Percentiles rank a stretch among this genome's conserved stretches.
Evolutionary conservation across 2,113 vertebrate species (phyloP).

Genomic region (Ia io): DNA sequence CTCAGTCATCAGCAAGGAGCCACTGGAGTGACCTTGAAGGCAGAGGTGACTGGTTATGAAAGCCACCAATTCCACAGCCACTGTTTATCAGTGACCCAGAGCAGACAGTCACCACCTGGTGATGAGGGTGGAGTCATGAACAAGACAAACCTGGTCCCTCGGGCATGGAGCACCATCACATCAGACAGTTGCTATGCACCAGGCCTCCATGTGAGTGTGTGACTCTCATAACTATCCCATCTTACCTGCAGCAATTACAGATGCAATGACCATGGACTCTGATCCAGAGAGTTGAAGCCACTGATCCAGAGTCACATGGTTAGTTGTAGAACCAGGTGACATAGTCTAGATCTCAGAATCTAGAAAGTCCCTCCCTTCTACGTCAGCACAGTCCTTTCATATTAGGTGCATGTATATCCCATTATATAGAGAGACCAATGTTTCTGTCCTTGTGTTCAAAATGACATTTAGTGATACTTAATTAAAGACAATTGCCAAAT

Average conservation of each 20-base stretch:
- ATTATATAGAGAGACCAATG: background rate
- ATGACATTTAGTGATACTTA: background rate
- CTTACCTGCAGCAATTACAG: background rate
- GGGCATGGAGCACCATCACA: background rate
- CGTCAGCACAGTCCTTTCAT: background rate
- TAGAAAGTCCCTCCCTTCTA: background rate
- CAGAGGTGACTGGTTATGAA: no score
- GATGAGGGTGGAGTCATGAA: background rate
- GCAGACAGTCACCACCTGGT: background rate
- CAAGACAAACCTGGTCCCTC: background rate
- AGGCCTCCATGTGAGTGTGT: background rate
- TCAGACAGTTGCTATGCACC: background rate
- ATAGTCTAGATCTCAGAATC: background rate
- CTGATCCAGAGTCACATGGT: background rate
- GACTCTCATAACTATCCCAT: background rate
- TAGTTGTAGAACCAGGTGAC: background rate
- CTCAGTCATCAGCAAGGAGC: background rate
- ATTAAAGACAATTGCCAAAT: background rate
- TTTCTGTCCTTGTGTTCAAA: background rate
- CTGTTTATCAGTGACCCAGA: background rate
- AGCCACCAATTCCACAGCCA: background rate
- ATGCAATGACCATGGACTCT: background rate
- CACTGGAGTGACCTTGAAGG: background rate
- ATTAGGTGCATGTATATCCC: background rate
- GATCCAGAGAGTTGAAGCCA: background rate